Conservation (phyloP, 2,797 vertebrate species). For the Chaunax sp. region DNA sequence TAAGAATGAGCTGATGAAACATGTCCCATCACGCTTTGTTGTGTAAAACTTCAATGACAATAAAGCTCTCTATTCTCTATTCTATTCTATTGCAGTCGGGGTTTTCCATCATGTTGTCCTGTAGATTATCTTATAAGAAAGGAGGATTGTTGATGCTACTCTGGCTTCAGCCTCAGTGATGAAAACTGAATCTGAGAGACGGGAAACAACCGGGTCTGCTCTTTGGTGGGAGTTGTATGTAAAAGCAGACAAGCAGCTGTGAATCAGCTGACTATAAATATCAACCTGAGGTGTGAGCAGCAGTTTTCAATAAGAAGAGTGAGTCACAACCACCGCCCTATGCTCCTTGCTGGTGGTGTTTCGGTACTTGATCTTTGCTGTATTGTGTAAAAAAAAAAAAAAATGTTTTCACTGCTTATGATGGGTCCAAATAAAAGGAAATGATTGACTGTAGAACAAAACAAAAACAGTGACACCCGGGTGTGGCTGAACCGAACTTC, state of each 20-base stretch:
- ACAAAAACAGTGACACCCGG: not conserved
- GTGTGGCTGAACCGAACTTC: not conserved
- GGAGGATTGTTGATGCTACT: not conserved
- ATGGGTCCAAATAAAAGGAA: not conserved
- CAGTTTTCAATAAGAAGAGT: slow-evolving; percentile 18
- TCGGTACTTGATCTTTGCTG: not conserved
- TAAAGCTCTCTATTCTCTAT: no score
- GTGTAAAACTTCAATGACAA: not conserved
- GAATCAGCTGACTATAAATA: slow-evolving; percentile 74
- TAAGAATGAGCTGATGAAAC: not conserved
- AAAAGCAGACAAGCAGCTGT: slow-evolving; percentile 53
- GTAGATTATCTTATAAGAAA: slow-evolving; percentile 5
- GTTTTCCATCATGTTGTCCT: slow-evolving; percentile 35
- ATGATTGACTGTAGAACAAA: not conserved
- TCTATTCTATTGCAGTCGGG: no score
- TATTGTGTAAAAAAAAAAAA: not conserved
- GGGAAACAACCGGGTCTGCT: not conserved
- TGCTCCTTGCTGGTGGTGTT: not conserved
- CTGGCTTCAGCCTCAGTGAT: slow-evolving; percentile 8
- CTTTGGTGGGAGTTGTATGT: slow-evolving; percentile 27
- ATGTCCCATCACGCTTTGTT: slow-evolving; percentile 16
- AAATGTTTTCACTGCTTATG: not conserved
- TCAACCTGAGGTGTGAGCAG: slow-evolving; percentile 57
- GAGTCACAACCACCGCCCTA: not conserved
- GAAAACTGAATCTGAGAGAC: not conserved